Percentiles rank a stretch among this genome's conserved stretches.
Evolutionary conservation across 2,888 invertebrate genomes (phyloP).

Genomic region (Unio pictorum): DNA sequence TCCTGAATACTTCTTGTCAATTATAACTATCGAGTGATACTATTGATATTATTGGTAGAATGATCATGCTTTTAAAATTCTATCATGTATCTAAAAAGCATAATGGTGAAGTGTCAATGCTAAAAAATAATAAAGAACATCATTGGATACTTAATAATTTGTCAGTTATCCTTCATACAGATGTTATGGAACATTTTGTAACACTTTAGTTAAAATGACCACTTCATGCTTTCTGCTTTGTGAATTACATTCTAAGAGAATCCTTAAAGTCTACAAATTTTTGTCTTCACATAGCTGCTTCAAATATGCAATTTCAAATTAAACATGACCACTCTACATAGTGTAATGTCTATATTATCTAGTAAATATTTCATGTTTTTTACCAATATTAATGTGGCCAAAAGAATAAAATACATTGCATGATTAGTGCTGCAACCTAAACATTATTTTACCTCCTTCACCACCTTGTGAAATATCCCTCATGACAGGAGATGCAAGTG

Average conservation of each 20-base stretch:
- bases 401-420: background rate
- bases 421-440: background rate
- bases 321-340: constrained; percentile 56
- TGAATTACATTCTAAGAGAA: constrained; percentile 1
- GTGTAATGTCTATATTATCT: constrained; percentile 1
- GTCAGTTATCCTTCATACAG: background rate
- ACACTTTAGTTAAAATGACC: background rate
- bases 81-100: background rate
- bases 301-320: background rate
- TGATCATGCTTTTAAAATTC: constrained; percentile 12
- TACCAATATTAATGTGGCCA: background rate
- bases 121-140: background rate
- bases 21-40: too few relatives aligned
- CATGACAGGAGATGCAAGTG: constrained; percentile 93
- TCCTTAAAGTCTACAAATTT: constrained; percentile 1
- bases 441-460: constrained; percentile 20
- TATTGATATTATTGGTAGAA: constrained; percentile 10
- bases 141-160: background rate
- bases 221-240: background rate
- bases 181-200: constrained; percentile 1
- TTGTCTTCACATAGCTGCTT: constrained; percentile 1
- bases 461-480: constrained; percentile 77
- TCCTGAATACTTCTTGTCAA: too few relatives aligned
- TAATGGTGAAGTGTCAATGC: background rate
- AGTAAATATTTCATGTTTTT: background rate